Conservation (phyloP, 2,113 vertebrate species). For the Poicephalus gulielmi region DNA sequence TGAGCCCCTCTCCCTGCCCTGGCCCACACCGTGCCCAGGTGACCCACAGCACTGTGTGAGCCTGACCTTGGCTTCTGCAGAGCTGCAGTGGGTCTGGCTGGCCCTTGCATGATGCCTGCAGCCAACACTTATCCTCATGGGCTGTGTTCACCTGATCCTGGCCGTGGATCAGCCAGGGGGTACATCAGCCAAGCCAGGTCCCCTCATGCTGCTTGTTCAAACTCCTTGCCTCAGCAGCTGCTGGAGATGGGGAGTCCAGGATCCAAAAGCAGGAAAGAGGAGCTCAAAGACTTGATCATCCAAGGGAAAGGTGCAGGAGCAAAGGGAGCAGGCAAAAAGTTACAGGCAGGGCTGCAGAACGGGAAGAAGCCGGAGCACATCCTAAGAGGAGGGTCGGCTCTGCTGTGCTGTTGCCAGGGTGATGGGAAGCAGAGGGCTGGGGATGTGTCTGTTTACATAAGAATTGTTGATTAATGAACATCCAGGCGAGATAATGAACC, state of each 20-base stretch:
- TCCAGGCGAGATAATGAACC: constrained; percentile 24
- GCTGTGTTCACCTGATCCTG: accelerated
- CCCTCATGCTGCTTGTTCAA: accelerated
- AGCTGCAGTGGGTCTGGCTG: not conserved
- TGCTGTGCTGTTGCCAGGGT: constrained; percentile 44
- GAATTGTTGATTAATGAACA: constrained; percentile 58
- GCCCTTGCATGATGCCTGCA: not conserved
- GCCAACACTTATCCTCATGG: not conserved
- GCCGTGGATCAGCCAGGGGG: accelerated
- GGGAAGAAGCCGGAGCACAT: not conserved
- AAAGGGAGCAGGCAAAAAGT: not conserved
- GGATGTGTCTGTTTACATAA: constrained; percentile 38
- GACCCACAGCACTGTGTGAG: not conserved
- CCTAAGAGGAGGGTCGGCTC: not conserved
- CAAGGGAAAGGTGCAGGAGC: not conserved
- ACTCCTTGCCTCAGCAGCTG: not conserved
- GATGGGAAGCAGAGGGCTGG: constrained; percentile 11
- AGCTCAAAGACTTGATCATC: not conserved
- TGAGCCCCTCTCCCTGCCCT: not conserved
- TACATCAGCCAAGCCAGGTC: not conserved
- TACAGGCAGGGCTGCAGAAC: not conserved
- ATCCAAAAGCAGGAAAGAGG: accelerated
- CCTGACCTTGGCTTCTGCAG: not conserved
- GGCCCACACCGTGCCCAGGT: accelerated
- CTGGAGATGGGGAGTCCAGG: not conserved